Base-by-base conservation (phyloP, 30 jellyfish, hydroid and myxozoan species). In the Hydra vulgaris region DNA sequence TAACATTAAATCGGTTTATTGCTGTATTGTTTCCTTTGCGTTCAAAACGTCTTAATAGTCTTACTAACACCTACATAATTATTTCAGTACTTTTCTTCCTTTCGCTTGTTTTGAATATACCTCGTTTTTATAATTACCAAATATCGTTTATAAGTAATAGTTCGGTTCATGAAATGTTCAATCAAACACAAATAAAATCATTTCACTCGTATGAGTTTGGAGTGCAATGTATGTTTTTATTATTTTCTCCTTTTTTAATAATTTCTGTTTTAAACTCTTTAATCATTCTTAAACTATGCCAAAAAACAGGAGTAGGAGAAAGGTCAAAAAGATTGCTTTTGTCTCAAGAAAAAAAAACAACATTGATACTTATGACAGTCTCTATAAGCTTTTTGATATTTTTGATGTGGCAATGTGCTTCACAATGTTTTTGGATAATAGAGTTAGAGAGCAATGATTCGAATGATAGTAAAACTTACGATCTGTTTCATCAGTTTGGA, bases 391-490 rank as follows among this genome's bases (percentile, higher is more conserved):
- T 89, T 81, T 84, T 89, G 19, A 54, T 89, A 19, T 84, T 89
- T 23, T 90, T 89, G 26, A 88, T 89, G 8, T 89, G 96, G 96
- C 96, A 89, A 79, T 89, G 96, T 72, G 77, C 85, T 73, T 76
- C 95, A 18, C 96, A 89, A 27, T 89, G 96, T 69, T 84, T 89
- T 74, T 89, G 40, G 76, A 89, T 89, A 95, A 81, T 87, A 0
- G 82, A 81, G 18, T 81, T 23, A 21, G 85, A 61, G 21, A 27
- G 27, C 16, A 77, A 23, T 26, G 12, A 40, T 40, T 40, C 12
- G 12, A 3, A 5, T 40, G 12, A 40, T 40, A 3, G 61, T 5
- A 5, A 3, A 12, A 40, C 12, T 40, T 12, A 3, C 61, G 61
- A 40, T 40, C 61, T 3, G 61, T 40, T 40, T 40, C 12, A 40